Base-by-base conservation (phyloP, 1,140 invertebrate genomes). In the Helicorthomorpha holstii region DNA sequence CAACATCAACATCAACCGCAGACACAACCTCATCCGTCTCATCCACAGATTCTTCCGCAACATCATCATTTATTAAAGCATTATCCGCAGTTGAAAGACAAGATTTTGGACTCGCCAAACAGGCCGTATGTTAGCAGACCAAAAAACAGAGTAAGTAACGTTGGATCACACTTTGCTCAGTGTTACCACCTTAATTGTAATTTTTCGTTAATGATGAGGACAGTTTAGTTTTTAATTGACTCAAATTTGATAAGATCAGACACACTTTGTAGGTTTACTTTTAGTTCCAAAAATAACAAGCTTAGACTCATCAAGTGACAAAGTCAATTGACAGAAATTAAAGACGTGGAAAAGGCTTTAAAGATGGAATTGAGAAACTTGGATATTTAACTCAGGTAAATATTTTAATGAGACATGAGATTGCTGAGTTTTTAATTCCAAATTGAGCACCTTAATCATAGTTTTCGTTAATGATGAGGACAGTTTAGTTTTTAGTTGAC, bases 101-200 rank as follows among this genome's bases (percentile, higher is more conserved):
- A 46, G 21, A 46, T 46, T 25, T 7, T 46, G 19, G 44, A 46
- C 25, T 46, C 44, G 7, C 44, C 44, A 25, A 46, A 50, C n/a
- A 50, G 50, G 23, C 57, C 57, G 21, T 58, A 58, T 52, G 55
- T 56, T 21, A 21, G 29, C 10, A 42, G 57, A 27, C 57, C 57
- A 25, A 58, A 58, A 52, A 58, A 44, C 23, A 50, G 57, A 46
- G 57, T 56, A 57, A 53, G 54, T 22, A 10, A n/a, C n/a, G n/a
- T n/a, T n/a, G n/a, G n/a, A n/a, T n/a, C n/a, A n/a, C n/a, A n/a
- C n/a, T n/a, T n/a, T n/a, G n/a, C n/a, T n/a, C n/a, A n/a, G n/a
- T n/a, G n/a, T n/a, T n/a, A n/a, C n/a, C n/a, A n/a, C n/a, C n/a
- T 41, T 41, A 12, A 12, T 12, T 41, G 12, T 41, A 19, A 12